These are phyloP conservation scores for Camarhynchus parvulus DNA, from an alignment of 2,113 vertebrate species.

Conservation along the genomic window DNA sequence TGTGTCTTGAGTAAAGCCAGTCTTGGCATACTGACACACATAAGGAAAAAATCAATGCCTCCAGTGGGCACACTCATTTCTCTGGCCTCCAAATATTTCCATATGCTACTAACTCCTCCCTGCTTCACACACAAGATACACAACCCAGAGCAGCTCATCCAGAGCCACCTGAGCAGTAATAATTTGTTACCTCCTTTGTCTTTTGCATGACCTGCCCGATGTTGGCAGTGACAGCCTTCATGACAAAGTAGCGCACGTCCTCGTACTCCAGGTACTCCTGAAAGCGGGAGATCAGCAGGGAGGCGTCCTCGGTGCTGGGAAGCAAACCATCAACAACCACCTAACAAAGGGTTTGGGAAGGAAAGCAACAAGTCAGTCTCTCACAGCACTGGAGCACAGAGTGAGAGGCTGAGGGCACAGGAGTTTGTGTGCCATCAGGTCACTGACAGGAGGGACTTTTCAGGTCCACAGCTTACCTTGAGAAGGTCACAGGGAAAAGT, in stretches of 20 bases:
- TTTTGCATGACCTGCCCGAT: slow-evolving; percentile 76
- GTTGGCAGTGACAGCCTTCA: slow-evolving; percentile 74
- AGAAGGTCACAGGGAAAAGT: slow-evolving; percentile 85
- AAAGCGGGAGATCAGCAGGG: slow-evolving; percentile 86
- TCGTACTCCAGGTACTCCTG: slow-evolving; percentile 87
- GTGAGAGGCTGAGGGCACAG: rapidly evolving
- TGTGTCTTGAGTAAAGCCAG: background rate
- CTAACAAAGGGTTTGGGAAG: slow-evolving; percentile 59
- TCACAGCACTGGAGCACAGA: background rate
- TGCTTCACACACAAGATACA: rapidly evolving
- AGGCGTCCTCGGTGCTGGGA: slow-evolving; percentile 71
- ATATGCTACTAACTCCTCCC: background rate
- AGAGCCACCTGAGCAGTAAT: background rate
- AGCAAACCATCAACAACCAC: slow-evolving; percentile 81
- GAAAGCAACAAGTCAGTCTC: background rate
- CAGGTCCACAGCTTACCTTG: slow-evolving; percentile 70
- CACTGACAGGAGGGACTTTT: background rate
- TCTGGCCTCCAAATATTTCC: background rate
- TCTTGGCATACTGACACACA: rapidly evolving
- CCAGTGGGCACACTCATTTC: background rate
- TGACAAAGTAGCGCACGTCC: slow-evolving; percentile 88
- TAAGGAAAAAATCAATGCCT: background rate
- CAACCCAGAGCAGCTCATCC: background rate
- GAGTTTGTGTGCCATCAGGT: rapidly evolving
- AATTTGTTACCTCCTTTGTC: slow-evolving; percentile 78